Percentiles rank a stretch among this genome's conserved stretches.
Conservation (phyloP, 1,140 invertebrate genomes). For the Microplitis demolitor region DNA sequence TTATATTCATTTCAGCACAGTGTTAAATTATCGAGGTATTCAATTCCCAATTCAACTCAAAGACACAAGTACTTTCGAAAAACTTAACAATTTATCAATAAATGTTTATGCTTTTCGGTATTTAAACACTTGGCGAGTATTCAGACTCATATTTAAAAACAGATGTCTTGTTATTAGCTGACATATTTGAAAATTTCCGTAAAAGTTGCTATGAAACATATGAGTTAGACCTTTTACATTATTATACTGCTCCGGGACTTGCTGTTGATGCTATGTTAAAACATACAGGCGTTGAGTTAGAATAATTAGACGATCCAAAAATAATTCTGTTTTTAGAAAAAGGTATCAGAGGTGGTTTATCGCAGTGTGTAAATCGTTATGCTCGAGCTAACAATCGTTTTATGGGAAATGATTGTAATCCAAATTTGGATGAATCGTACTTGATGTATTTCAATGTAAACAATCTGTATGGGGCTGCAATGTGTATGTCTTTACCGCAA, state of each 20-base stretch:
- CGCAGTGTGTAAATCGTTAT: constrained; percentile 49
- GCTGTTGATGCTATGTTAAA: constrained; percentile 54
- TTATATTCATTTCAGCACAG: no score
- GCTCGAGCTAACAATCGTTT: constrained; percentile 42
- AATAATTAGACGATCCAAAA: constrained; percentile 58
- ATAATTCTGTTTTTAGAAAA: constrained; percentile 45
- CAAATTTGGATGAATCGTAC: constrained; percentile 27
- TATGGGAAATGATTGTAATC: constrained; percentile 33
- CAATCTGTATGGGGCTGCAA: constrained; percentile 32
- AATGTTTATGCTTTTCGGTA: no score
- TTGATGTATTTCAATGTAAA: constrained; percentile 45
- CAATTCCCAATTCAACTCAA: no score
- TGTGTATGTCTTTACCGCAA: constrained; percentile 38
- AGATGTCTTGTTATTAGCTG: no score
- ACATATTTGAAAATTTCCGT: no score
- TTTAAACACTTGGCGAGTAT: no score
- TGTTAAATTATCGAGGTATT: no score
- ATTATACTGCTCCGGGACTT: constrained; percentile 48
- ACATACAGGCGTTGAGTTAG: constrained; percentile 51
- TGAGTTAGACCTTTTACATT: constrained; percentile 48
- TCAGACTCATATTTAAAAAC: no score
- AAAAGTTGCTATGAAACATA: constrained; percentile 38
- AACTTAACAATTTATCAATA: no score
- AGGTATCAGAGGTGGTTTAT: constrained; percentile 34
- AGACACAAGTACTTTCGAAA: no score